These are phyloP conservation scores for Lysandra coridon DNA, from an alignment of 2,888 invertebrate species.

Conservation along the genomic window DNA sequence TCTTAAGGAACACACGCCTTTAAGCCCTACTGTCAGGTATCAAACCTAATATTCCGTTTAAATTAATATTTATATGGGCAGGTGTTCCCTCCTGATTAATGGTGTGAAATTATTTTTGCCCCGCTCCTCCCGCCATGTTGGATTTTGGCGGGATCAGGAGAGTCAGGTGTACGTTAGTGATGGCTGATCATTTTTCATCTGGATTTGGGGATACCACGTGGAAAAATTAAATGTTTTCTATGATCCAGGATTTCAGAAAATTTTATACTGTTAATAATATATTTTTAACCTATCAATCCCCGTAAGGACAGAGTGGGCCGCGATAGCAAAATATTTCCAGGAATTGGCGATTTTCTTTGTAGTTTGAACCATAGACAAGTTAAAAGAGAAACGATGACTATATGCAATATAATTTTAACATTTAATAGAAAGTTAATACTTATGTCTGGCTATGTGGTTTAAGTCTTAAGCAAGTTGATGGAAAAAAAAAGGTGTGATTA, in stretches of 20 bases:
- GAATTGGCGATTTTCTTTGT: neutral
- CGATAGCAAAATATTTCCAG: too few species aligned
- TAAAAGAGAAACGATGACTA: neutral
- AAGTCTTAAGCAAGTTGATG: too few species aligned
- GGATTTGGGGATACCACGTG: neutral
- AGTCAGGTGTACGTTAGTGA: neutral
- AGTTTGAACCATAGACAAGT: neutral
- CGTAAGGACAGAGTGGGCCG: too few species aligned
- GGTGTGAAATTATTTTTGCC: slow-evolving; percentile 2
- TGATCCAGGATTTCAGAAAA: too few species aligned
- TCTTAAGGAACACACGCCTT: too few species aligned
- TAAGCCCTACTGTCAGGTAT: neutral
- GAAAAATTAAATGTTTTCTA: neutral
- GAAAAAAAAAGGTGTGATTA: too few species aligned
- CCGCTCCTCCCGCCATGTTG: neutral
- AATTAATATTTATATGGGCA: slow-evolving; percentile 6
- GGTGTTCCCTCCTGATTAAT: neutral
- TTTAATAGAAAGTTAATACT: too few species aligned
- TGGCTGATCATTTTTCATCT: neutral
- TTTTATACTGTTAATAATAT: too few species aligned
- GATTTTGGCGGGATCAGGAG: neutral
- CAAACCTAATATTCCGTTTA: neutral
- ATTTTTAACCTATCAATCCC: too few species aligned
- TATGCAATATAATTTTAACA: too few species aligned
- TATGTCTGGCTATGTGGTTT: too few species aligned